Percentiles rank a stretch among this genome's conserved stretches.
Evolutionary conservation across 1,140 invertebrate genomes (phyloP).

Genomic region (Neocloeon triangulifer): DNA sequence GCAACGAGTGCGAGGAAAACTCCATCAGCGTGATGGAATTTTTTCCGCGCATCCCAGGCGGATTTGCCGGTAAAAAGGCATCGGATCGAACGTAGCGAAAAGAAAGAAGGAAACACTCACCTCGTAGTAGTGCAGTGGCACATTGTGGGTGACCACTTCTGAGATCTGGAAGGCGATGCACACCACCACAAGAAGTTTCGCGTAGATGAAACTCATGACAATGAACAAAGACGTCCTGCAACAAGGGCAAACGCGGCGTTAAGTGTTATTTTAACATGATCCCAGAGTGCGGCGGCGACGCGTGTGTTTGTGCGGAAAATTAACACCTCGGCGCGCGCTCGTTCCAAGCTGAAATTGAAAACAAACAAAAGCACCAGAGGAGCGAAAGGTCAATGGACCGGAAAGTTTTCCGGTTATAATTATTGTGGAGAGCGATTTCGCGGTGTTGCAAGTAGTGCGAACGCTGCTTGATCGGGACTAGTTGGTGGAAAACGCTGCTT

Average conservation of each 20-base stretch:
- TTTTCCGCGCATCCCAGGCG: conserved; percentile 1
- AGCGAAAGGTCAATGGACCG: no score
- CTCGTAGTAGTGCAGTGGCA: conserved; percentile 72
- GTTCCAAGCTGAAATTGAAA: not conserved
- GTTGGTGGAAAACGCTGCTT: no score
- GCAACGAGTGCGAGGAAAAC: no score
- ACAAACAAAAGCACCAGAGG: no score
- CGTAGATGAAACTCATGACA: conserved; percentile 83
- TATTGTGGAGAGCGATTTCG: no score
- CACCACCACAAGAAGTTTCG: conserved; percentile 71
- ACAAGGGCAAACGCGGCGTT: conserved; percentile 22
- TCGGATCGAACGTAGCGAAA: no score
- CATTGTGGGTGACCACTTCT: conserved; percentile 75
- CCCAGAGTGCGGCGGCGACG: conserved; percentile 2
- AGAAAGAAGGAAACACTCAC: no score
- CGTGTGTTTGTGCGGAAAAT: not conserved
- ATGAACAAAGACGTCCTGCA: conserved; percentile 82
- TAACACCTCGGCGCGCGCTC: conserved; percentile 2
- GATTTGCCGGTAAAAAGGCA: no score
- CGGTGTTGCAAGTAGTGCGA: no score
- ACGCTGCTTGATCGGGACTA: no score
- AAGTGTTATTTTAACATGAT: no score
- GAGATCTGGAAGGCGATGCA: conserved; percentile 82
- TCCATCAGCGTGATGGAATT: not conserved
- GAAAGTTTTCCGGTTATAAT: no score